Percentiles rank a stretch among this genome's conserved stretches.
These are phyloP conservation scores for Apodemia zela DNA, from an alignment of 2,888 invertebrate species.

Conservation along the genomic window DNA sequence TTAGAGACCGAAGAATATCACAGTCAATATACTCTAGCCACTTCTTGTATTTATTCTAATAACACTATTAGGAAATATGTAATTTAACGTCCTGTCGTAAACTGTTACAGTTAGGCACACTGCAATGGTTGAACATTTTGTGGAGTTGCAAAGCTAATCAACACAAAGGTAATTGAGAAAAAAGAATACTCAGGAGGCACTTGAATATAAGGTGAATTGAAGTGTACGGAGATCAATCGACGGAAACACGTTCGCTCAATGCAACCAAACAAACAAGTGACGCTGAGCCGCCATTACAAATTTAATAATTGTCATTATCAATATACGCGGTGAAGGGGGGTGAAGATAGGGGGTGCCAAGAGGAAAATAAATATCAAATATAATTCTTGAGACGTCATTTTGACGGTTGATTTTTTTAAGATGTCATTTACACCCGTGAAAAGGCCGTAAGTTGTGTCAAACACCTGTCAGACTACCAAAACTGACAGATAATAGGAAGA, in stretches of 20 bases:
- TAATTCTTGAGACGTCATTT: neutral
- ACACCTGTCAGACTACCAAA: too few relatives aligned
- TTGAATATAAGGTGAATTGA: neutral
- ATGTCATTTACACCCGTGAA: neutral
- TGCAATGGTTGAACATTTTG: constrained; percentile 8
- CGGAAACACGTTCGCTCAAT: neutral
- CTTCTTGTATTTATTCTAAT: neutral
- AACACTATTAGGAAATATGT: neutral
- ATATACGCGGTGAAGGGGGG: too few relatives aligned
- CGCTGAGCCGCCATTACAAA: too few relatives aligned
- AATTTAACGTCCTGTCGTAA: constrained; percentile 8
- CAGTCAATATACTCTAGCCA: neutral
- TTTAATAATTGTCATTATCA: too few relatives aligned
- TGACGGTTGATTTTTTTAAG: neutral
- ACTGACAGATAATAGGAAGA: too few relatives aligned
- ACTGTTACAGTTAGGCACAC: neutral
- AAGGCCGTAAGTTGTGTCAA: too few relatives aligned
- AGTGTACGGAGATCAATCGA: neutral
- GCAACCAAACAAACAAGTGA: constrained; percentile 1
- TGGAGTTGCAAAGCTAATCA: neutral
- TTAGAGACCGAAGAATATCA: neutral
- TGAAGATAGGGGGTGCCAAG: neutral
- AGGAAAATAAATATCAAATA: neutral
- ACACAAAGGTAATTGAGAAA: too few relatives aligned
- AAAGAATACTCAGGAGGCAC: neutral